These are phyloP conservation scores for Cybosia mesomella DNA, from an alignment of 2,888 invertebrate species.

Conservation along the genomic window DNA sequence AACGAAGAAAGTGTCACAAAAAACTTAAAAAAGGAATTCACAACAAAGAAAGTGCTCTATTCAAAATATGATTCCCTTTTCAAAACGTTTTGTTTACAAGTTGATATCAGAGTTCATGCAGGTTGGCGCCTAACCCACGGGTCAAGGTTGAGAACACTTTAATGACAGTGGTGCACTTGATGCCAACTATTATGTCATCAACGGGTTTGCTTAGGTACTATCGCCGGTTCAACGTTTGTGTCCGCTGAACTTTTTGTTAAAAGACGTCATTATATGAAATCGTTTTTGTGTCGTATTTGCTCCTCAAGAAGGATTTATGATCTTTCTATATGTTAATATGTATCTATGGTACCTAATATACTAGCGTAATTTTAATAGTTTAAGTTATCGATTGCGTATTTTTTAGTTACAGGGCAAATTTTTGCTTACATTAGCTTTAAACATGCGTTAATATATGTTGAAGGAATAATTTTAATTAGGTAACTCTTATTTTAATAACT, in stretches of 20 bases:
- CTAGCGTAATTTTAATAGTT: neutral
- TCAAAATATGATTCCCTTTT: constrained; percentile 36
- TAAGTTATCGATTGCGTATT: neutral
- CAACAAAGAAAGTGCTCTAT: constrained; percentile 33
- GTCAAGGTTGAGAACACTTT: constrained; percentile 68
- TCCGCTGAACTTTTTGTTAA: constrained; percentile 3
- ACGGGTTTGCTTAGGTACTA: constrained; percentile 41
- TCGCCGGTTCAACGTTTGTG: constrained; percentile 15
- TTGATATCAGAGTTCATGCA: constrained; percentile 57
- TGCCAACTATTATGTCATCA: constrained; percentile 62
- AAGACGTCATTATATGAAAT: neutral
- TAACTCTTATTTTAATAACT: neutral
- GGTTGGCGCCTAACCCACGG: constrained; percentile 68
- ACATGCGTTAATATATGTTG: neutral
- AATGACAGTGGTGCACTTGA: constrained; percentile 58
- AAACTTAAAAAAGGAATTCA: constrained; percentile 26
- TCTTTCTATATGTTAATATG: neutral
- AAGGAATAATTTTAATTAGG: too few relatives aligned
- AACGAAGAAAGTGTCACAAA: constrained; percentile 5
- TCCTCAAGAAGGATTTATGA: neutral
- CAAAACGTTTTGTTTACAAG: constrained; percentile 55
- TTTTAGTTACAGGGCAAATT: neutral
- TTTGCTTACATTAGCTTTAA: neutral
- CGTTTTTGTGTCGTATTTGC: neutral
- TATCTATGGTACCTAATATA: neutral